Evolutionary conservation across 1,140 invertebrate species (phyloP).

Genomic region (Pseudomyrmex flavicornis): DNA sequence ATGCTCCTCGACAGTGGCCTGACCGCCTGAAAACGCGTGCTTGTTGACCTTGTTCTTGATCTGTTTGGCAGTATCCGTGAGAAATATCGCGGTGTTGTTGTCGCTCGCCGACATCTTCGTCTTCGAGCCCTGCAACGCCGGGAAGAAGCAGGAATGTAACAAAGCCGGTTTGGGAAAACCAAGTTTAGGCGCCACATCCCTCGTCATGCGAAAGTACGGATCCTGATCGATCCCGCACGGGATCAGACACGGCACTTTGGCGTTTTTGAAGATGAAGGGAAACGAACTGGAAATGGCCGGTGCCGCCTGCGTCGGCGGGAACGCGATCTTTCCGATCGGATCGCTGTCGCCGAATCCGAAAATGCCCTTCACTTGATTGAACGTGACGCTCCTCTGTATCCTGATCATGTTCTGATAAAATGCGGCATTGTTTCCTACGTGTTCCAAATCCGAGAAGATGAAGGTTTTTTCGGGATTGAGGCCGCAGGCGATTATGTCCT

Average conservation of each 20-base stretch:
- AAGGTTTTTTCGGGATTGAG: conserved; percentile 98
- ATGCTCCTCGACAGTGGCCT: conserved; percentile 97
- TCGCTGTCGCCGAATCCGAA: conserved; percentile 99
- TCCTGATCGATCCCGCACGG: conserved; percentile 99
- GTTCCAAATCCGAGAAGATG: conserved; percentile 98
- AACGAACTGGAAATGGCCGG: conserved; percentile 98
- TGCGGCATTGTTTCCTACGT: conserved; percentile 94
- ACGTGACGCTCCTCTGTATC: conserved; percentile 97
- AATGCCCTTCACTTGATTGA: conserved; percentile 97
- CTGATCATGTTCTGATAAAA: conserved; percentile 97
- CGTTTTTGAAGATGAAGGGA: conserved; percentile 95
- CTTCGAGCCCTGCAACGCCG: conserved; percentile 97
- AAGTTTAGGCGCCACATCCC: conserved; percentile 97
- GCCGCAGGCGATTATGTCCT: conserved; percentile 99
- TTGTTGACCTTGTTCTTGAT: conserved; percentile 99
- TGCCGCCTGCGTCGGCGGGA: conserved; percentile 98
- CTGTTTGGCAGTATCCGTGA: conserved; percentile 98
- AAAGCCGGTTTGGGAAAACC: conserved; percentile 97
- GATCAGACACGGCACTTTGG: conserved; percentile 96
- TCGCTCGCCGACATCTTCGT: conserved; percentile 99
- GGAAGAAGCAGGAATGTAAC: conserved; percentile 97
- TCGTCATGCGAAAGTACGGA: conserved; percentile 99
- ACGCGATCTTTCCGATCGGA: conserved; percentile 98
- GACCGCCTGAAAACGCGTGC: conserved; percentile 99
- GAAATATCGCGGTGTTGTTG: conserved; percentile 96